Base-by-base conservation (phyloP, 2,797 vertebrate species). In the Peromyscus attwateri region DNA sequence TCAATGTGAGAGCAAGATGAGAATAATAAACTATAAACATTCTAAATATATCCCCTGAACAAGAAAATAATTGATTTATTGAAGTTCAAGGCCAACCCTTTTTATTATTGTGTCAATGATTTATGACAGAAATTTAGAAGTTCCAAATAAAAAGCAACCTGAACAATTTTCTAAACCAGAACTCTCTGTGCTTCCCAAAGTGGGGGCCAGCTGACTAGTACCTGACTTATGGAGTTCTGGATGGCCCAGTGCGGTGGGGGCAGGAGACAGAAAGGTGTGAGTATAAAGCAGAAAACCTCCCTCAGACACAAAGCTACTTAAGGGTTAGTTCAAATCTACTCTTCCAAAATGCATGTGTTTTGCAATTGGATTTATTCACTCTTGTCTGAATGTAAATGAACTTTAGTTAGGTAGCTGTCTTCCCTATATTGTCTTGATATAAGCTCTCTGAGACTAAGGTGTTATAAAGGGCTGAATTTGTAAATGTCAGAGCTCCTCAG, bases 51-150 rank as follows among this genome's bases (percentile, higher is more conserved):
- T 0, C 43, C 40, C 9, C 34, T 66, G 76, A 68, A 87, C 57
- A 92, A 91, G 79, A 71, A n/a, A 80, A 96, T 52, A 64, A 76
- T 77, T 46, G 43, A 73, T 90, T 89, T 83, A 75, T 70, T 90
- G 29, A 94, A 89, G 34, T 84, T 88, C 55, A 66, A 73, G 29
- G 81, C 77, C 12, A 37, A n/a, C 81, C 29, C 9, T 81, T 93
- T 95, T 81, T 55, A 92, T 95, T 81, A 85, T 31, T 84, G 91
- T 92, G 55, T 87, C 81, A 94, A 43, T 89, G 71, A 92, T 75
- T 92, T 71, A 93, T 88, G 70, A 34, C 37, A 95, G 81, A 82
- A 68, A 89, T 75, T 62, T 46, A 49, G 34, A 96, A 84, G 66
- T 93, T 94, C 64, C 91, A 95, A 92, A 88, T 71, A 64, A 94